Evolutionary conservation across 2,888 invertebrate genomes (phyloP).

Genomic region (Helicoverpa assulta): DNA sequence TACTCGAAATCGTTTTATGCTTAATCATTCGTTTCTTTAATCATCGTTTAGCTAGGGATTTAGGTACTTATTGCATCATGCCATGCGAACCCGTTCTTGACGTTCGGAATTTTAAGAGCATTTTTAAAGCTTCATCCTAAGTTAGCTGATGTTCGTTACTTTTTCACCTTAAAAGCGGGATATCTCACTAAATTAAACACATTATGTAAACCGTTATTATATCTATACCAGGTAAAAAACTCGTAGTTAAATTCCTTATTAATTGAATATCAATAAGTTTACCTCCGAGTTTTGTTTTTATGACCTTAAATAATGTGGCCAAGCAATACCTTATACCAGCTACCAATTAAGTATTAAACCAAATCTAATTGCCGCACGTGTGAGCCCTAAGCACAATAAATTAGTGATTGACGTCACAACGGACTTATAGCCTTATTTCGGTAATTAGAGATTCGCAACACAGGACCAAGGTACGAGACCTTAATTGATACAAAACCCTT

Average conservation of each 20-base stretch:
- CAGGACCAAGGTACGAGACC: constrained; percentile 67
- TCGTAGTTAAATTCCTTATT: too few species aligned
- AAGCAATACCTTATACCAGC: constrained; percentile 33
- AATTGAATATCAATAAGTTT: too few species aligned
- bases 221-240: too few species aligned
- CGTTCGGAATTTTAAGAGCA: not conserved
- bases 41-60: not conserved
- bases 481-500: constrained; percentile 79
- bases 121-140: not conserved
- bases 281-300: too few species aligned
- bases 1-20: constrained; percentile 2
- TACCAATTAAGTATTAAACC: constrained; percentile 27
- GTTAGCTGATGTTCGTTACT: too few species aligned
- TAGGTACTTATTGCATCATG: not conserved
- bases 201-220: too few species aligned
- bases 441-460: constrained; percentile 87
- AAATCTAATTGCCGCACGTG: constrained; percentile 53
- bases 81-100: not conserved
- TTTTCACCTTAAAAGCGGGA: too few species aligned
- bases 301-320: not conserved
- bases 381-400: constrained; percentile 56
- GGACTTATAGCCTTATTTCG: constrained; percentile 77
- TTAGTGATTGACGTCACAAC: constrained; percentile 74
- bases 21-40: constrained; percentile 1
- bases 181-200: too few species aligned